Evolutionary conservation across 2,888 invertebrate species (phyloP).

Genomic region (Platerodrilus igneus): DNA sequence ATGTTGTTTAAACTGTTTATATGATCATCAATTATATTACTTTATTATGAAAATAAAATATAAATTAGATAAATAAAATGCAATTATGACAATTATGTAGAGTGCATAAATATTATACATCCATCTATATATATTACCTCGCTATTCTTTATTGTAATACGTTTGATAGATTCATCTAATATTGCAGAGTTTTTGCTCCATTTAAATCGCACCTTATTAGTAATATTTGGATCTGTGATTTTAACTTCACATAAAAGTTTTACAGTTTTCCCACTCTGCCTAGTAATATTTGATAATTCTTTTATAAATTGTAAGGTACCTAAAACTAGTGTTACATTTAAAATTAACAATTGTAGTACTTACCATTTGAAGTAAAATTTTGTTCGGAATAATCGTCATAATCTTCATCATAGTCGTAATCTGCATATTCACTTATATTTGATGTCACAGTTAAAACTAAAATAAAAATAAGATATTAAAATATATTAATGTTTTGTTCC

Average conservation of each 20-base stretch:
- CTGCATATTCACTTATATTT: slow-evolving; percentile 24
- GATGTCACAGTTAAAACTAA: slow-evolving; percentile 41
- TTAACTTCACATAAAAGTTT: slow-evolving; percentile 62
- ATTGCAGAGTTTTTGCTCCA: slow-evolving; percentile 61
- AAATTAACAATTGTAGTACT: slow-evolving; percentile 14
- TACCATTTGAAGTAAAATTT: slow-evolving; percentile 42
- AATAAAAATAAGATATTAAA: slow-evolving; percentile 25
- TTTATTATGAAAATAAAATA: no score
- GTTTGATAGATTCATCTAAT: slow-evolving; percentile 46
- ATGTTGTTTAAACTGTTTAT: no score
- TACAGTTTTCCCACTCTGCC: slow-evolving; percentile 55
- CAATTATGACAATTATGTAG: no score
- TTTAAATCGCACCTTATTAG: slow-evolving; percentile 53
- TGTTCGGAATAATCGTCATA: slow-evolving; percentile 37
- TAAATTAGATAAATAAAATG: no score
- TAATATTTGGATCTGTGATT: slow-evolving; percentile 44
- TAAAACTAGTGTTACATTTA: slow-evolving; percentile 25
- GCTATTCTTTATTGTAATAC: slow-evolving; percentile 44
- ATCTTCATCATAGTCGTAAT: slow-evolving; percentile 38
- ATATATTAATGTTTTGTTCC: slow-evolving; percentile 1
- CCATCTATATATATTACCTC: no score
- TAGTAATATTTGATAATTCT: slow-evolving; percentile 54
- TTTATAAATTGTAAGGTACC: slow-evolving; percentile 53
- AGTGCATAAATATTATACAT: neutral
- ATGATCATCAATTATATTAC: no score